Conservation (phyloP, 1,140 invertebrate species). For the Frieseomelitta varia region DNA sequence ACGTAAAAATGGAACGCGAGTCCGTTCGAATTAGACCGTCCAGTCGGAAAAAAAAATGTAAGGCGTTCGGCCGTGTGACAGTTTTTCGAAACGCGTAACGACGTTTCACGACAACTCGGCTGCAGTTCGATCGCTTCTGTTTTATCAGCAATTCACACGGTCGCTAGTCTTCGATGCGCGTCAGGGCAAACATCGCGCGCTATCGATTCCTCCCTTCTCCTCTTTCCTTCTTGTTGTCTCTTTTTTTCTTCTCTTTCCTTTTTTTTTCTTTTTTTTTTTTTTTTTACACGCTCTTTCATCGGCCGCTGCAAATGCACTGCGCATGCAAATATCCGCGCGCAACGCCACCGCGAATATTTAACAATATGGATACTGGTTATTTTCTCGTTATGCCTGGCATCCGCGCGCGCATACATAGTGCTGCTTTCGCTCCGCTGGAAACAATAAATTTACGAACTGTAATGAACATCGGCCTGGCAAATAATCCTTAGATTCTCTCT, state of each 20-base stretch:
- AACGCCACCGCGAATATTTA: slow-evolving; percentile 52
- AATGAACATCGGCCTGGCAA: slow-evolving; percentile 28
- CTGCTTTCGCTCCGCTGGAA: neutral
- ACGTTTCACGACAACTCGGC: neutral
- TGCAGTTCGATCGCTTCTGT: no score
- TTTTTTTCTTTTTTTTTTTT: no score
- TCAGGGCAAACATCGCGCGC: slow-evolving; percentile 27
- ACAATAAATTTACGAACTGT: slow-evolving; percentile 40
- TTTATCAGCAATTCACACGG: neutral
- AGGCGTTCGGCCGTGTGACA: no score
- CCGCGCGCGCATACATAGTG: neutral
- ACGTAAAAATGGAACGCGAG: neutral
- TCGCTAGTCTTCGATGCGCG: neutral
- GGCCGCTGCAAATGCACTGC: slow-evolving; percentile 9
- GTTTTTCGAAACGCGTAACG: neutral
- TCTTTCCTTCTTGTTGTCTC: no score
- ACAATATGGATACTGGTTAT: slow-evolving; percentile 62
- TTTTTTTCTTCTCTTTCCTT: neutral
- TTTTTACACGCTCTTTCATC: neutral
- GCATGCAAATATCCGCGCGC: slow-evolving; percentile 37
- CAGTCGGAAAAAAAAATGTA: neutral
- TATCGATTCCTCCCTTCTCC: slow-evolving; percentile 50
- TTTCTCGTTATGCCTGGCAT: slow-evolving; percentile 49
- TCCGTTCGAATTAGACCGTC: neutral
- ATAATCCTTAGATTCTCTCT: neutral